phyloP scores from a whole-genome alignment of 2,888 invertebrate species.

The Chironomus riparius region DNA sequence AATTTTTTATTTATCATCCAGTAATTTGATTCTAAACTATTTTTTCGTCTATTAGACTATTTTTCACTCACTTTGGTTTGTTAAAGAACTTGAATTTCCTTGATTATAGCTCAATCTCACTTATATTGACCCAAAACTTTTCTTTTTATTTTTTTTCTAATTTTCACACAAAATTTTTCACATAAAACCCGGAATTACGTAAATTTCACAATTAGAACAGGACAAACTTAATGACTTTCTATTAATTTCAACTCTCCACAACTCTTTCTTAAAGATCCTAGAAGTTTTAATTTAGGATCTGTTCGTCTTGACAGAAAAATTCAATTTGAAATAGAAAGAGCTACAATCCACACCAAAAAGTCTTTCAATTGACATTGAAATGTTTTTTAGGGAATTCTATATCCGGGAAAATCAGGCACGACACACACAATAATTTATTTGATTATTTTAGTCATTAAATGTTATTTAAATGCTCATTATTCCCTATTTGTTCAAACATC shows the following conservation, averaged over 20 bases:
- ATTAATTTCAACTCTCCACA: neutral
- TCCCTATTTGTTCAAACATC: too few species aligned
- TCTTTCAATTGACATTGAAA: conserved; percentile 15
- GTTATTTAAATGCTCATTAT: too few species aligned
- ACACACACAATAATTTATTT: too few species aligned
- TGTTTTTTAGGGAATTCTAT: too few species aligned
- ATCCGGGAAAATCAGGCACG: too few species aligned
- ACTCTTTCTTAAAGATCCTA: neutral
- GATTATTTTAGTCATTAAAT: too few species aligned
- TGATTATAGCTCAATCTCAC: neutral
- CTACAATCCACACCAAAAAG: neutral
- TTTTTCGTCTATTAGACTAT: neutral
- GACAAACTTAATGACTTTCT: neutral
- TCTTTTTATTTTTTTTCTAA: neutral
- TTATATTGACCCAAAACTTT: conserved; percentile 11
- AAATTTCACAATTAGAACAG: neutral
- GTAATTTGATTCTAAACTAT: neutral
- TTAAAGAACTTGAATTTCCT: neutral
- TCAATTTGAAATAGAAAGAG: neutral
- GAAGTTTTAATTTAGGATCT: neutral
- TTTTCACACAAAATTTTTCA: too few species aligned
- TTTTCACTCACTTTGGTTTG: neutral
- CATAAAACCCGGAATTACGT: neutral
- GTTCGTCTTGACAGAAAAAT: neutral
- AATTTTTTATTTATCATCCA: neutral